Evolutionary conservation across 1,140 invertebrate genomes (phyloP).

Genomic region (Conopomorpha cramerella): DNA sequence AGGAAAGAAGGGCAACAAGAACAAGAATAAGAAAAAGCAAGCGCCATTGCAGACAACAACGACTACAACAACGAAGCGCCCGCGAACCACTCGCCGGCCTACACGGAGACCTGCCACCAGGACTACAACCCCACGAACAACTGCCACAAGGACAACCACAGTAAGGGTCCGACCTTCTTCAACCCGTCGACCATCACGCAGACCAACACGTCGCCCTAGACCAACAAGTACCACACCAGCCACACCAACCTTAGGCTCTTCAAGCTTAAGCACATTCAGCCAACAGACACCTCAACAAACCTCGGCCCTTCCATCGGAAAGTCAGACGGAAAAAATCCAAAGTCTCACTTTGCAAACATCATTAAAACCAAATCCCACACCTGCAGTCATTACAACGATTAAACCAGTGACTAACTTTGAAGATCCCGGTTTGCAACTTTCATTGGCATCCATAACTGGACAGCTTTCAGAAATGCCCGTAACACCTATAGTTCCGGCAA

Average conservation of each 20-base stretch:
- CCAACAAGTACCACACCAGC: constrained; percentile 3
- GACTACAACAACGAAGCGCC: constrained; percentile 15
- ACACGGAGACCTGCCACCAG: constrained; percentile 23
- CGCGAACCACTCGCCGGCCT: constrained; percentile 24
- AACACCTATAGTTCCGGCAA: constrained; percentile 32
- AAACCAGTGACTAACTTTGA: constrained; percentile 36
- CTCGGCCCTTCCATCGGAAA: constrained; percentile 5
- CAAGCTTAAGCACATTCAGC: too few species aligned
- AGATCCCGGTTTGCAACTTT: constrained; percentile 49
- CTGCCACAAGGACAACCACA: constrained; percentile 24
- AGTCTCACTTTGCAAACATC: constrained; percentile 7
- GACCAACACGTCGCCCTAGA: constrained; percentile 21
- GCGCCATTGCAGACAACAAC: constrained; percentile 18
- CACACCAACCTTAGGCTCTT: background rate
- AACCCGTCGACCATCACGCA: constrained; percentile 22
- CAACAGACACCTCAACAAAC: constrained; percentile 6
- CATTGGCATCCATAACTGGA: constrained; percentile 53
- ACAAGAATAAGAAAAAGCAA: constrained; percentile 48
- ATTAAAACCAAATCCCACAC: constrained; percentile 15
- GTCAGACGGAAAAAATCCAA: constrained; percentile 4
- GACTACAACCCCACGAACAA: constrained; percentile 25
- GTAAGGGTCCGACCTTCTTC: constrained; percentile 25
- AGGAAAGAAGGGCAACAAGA: constrained; percentile 38
- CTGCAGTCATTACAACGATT: constrained; percentile 23
- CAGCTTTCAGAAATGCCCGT: constrained; percentile 48